Base-by-base conservation (phyloP, 2,888 invertebrate species). In the Syrphus vitripennis region DNA sequence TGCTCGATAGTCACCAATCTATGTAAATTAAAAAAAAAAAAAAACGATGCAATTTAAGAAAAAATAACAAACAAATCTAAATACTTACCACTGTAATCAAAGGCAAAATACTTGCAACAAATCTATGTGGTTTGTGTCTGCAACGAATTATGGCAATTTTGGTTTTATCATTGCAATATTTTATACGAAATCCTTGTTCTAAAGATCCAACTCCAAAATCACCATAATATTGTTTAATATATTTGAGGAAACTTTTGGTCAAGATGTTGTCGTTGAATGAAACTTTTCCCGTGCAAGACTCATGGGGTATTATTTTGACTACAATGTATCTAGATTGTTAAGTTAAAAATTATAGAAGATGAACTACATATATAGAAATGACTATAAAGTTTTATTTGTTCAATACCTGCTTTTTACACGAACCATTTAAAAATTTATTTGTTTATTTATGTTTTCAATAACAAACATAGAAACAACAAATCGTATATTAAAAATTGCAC, bases 111-210 rank as follows among this genome's bases (percentile, higher is more conserved):
- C 95, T 95, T 0, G 95, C 93, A 0, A 97, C 93, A 91, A 96
- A 94, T 89, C 93, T 94, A 90, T 97, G 96, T 3, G 97, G 96
- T 0, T 96, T 96, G 90, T 96, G 97, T 67, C 96, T 93, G 19
- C 94, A 93, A 89, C 96, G 94, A 65, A 97, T 93, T 37, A 97
- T 93, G 0, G 96, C 96, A 88, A 97, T 95, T 92, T 94, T 94
- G 0, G 97, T 97, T 79, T 94, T 94, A 88, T 95, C 94, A 92
- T 97, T 97, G 90, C 96, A 96, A 92, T 97, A 97, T 93, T 96
- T 97, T 26, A 95, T 95, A 90, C 94, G 93, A 89, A 97, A 95
- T 26, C 96, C 97, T 75, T 94, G 93, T 89, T 94, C 94, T 7
- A 96, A 93, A 1, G 96, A 93, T 9, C 96, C 96, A 37, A 94